phyloP scores from a whole-genome alignment of 35 echinoderm and acorn worm species.

The Antedon bifida region DNA sequence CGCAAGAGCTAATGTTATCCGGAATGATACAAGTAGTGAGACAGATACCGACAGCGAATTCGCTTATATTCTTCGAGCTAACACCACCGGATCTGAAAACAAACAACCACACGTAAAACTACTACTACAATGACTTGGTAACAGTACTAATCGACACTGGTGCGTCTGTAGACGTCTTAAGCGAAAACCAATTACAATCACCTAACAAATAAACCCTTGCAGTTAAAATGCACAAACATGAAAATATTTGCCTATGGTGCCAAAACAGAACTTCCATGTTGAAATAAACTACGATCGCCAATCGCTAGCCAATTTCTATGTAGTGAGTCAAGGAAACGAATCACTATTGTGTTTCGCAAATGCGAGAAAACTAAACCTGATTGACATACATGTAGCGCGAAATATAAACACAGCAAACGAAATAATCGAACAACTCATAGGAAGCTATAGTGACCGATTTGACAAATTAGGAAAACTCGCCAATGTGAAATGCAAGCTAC shows the following conservation, averaged over 20 bases:
- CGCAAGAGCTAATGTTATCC: too few species aligned
- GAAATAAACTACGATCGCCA: neutral
- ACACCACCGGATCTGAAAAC: too few species aligned
- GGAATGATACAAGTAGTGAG: too few species aligned
- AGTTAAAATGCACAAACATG: neutral
- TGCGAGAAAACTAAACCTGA: neutral
- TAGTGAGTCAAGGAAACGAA: neutral
- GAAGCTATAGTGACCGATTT: constrained; percentile 13
- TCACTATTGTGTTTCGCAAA: constrained; percentile 1
- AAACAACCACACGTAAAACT: neutral
- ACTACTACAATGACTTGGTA: neutral
- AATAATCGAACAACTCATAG: neutral
- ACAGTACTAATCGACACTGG: constrained; percentile 4
- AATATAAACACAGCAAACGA: neutral
- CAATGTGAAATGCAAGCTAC: constrained; percentile 33
- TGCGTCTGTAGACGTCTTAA: constrained; percentile 4
- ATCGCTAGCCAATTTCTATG: neutral
- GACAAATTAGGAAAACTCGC: constrained; percentile 34
- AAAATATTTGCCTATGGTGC: constrained; percentile 10
- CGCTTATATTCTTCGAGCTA: too few species aligned
- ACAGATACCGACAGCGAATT: too few species aligned
- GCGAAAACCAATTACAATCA: neutral
- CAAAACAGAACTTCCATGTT: neutral
- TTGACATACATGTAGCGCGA: neutral
- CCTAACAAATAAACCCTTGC: neutral